Conservation (phyloP, 2,888 invertebrate species). For the Tetranychus piercei region DNA sequence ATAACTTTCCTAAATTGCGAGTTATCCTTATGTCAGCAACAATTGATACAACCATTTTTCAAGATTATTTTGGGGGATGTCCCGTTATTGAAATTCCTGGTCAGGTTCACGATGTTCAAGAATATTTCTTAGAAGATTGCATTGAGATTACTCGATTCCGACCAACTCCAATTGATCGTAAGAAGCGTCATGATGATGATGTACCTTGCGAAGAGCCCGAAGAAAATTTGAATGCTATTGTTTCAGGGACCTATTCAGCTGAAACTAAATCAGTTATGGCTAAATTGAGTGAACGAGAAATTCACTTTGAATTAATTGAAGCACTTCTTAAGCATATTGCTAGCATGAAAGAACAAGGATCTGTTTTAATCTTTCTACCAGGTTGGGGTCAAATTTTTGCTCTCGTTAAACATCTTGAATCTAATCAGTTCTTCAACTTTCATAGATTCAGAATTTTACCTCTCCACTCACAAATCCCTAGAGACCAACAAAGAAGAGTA, state of each 20-base stretch:
- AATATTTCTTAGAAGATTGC: not conserved
- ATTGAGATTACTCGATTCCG: not conserved
- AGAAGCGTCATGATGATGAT: not conserved
- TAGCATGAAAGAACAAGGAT: slow-evolving; percentile 44
- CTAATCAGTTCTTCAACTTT: slow-evolving; percentile 16
- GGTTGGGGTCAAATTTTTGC: slow-evolving; percentile 51
- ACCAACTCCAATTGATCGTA: not conserved
- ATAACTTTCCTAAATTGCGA: slow-evolving; percentile 47
- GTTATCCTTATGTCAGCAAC: slow-evolving; percentile 87
- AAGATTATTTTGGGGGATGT: slow-evolving; percentile 45
- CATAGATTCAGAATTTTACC: slow-evolving; percentile 30
- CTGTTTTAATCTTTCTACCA: slow-evolving; percentile 72
- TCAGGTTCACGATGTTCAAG: not conserved
- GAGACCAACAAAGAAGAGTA: slow-evolving; percentile 50
- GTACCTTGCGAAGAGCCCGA: not conserved
- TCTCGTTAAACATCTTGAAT: slow-evolving; percentile 27
- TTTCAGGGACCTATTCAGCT: slow-evolving; percentile 33
- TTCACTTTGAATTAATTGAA: slow-evolving; percentile 54
- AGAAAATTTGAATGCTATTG: slow-evolving; percentile 42
- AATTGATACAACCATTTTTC: slow-evolving; percentile 52
- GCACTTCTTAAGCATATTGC: slow-evolving; percentile 61
- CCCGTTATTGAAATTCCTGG: not conserved
- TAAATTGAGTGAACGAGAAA: slow-evolving; percentile 67
- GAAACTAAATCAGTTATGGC: slow-evolving; percentile 50
- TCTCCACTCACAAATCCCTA: slow-evolving; percentile 50